Base-by-base conservation (phyloP, 2,888 invertebrate species). In the Eupeodes latifasciatus region DNA sequence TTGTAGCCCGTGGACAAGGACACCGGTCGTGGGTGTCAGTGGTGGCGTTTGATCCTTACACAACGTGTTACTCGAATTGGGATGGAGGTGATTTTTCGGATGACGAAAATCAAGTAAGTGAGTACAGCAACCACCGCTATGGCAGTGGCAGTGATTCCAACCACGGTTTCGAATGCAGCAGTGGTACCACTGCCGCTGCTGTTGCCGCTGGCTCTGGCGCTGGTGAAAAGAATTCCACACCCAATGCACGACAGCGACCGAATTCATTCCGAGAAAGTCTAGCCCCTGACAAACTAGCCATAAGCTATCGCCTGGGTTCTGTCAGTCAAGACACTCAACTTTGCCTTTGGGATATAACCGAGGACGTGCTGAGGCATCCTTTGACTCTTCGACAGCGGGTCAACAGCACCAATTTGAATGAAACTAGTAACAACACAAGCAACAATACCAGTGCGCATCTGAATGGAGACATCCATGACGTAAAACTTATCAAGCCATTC, bases 21-120 rank as follows among this genome's bases (percentile, higher is more conserved):
- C 99, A 99, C 94, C 96, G 98, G 90, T 99, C 99, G 79, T 99
- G 99, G 99, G 98, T 99, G 19, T 98, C 98, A 74, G 98, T 98
- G 27, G 99, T 99, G 27, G 97, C 98, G 6, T 99, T 99, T 92
- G 98, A 98, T 94, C 97, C 97, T 0, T 98, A 96, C 92, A 96
- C 96, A 0, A 96, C 96, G 11, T 96, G 96, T 77, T 96, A 96
- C 90, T 95, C 95, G 85, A 96, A 95, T 90, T 95, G 95, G 92
- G 95, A 95, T 81, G 93, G 93, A 55, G 93, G 93, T 9, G 94
- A 95, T 90, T 95, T 95, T 90, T 95, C 95, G 12, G 96, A 96
- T 81, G 95, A 95, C 76, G 95, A 95, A 82, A 94, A 94, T 91
- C 93, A 93, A 89, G 90, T 93, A 76, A 93, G 92, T 82, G 93